Evolutionary conservation across 2,797 vertebrate genomes (phyloP), one percentile per base, ranked within the genome.

Genomic region (Karalla daura): DNA sequence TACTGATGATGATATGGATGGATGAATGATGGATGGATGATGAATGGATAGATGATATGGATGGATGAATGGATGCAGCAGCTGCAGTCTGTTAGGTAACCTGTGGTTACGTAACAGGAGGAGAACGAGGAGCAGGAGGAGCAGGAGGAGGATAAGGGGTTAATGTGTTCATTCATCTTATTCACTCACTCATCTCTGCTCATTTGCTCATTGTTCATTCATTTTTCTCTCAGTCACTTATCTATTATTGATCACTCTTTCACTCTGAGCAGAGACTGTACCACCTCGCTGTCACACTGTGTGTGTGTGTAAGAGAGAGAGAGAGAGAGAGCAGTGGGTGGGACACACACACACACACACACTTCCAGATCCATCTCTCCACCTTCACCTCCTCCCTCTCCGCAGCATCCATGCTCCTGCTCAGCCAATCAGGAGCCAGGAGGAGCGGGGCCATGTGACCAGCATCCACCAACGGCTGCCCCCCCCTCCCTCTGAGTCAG

Each of bases 331-430:
- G 51, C 41, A n/a, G 25, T 54, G 47, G 30, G 70, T 12, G 9
- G 64, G 25, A 27, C 65, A n/a, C n/a, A n/a, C n/a, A n/a, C n/a
- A n/a, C n/a, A n/a, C n/a, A n/a, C 63, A 55, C 50, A 27, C 5
- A 20, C 65, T 80, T 78, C 69, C 68, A 84, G 73, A 77, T 77
- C 64, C 73, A 66, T 81, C 79, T 73, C 73, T 81, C 70, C 47
- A 36, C 74, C 66, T 62, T 70, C 68, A 70, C 72, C 64, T 67
- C 65, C 59, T 49, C 64, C 65, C 59, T 49, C 74, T 68, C 77
- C 78, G 70, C 80, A 78, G 84, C 84, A 80, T 78, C 77, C 65
- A 68, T 81, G 73, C 67, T 81, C 63, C 54, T 7, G 76, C 55
- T 68, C 71, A 47, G 46, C 86, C 84, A 88, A 83, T 68, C 8